phyloP scores from a whole-genome alignment of 1,140 invertebrate genomes.

The Venturia canescens region DNA sequence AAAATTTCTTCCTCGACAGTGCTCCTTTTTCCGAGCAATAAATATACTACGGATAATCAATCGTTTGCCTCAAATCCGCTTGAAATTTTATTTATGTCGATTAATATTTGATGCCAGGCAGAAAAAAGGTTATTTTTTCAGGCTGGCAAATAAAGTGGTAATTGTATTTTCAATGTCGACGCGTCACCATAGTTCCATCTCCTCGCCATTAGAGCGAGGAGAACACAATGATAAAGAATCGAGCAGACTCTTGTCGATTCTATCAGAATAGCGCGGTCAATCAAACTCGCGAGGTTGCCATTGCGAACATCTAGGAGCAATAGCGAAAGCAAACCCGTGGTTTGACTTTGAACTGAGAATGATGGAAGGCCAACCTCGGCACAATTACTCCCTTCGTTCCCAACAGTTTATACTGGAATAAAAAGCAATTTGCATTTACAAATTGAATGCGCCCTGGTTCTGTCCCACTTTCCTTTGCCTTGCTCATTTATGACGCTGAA shows the following conservation, averaged over 20 bases:
- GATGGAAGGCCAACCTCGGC: constrained; percentile 52
- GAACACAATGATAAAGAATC: not conserved
- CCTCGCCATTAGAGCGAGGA: too few relatives aligned
- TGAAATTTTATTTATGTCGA: too few relatives aligned
- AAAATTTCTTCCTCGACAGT: too few relatives aligned
- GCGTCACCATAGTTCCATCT: too few relatives aligned
- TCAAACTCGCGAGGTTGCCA: not conserved
- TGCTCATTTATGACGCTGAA: too few relatives aligned
- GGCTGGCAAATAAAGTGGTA: too few relatives aligned
- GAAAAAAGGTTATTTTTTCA: too few relatives aligned
- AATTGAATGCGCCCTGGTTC: constrained; percentile 67
- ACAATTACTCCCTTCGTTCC: constrained; percentile 74
- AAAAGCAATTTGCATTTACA: constrained; percentile 74
- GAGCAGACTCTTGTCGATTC: not conserved
- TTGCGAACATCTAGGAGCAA: not conserved
- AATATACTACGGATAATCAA: not conserved
- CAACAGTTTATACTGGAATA: constrained; percentile 75
- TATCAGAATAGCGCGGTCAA: not conserved
- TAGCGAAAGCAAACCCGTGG: not conserved
- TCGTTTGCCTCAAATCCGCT: too few relatives aligned
- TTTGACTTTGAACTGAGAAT: not conserved
- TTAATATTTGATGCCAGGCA: too few relatives aligned
- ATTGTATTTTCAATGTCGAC: not conserved
- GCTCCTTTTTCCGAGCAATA: not conserved
- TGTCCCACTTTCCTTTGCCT: not conserved